These are phyloP conservation scores for Choloepus hoffmanni DNA, from an alignment of 2,113 vertebrate genomes.

Conservation along the genomic window DNA sequence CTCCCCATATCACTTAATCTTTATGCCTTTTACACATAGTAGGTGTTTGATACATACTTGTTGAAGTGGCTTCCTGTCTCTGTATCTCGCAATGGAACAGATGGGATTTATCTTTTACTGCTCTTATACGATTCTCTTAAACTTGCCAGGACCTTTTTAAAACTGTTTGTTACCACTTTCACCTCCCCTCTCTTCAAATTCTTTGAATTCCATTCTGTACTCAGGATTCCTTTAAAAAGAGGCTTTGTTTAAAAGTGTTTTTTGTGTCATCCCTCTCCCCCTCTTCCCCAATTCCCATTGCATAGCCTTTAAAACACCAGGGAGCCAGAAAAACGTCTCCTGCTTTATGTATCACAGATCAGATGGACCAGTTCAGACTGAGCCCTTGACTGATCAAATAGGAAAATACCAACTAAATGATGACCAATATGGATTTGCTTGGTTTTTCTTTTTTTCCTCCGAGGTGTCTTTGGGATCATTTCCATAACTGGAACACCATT, in stretches of 20 bases:
- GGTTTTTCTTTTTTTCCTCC: not conserved
- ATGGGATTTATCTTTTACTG: not conserved
- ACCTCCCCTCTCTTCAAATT: slow-evolving; percentile 66
- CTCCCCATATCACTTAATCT: not conserved
- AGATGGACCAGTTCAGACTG: slow-evolving; percentile 14
- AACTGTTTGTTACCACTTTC: slow-evolving; percentile 23
- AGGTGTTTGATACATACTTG: not conserved
- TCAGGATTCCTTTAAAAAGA: slow-evolving; percentile 67
- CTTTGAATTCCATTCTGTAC: slow-evolving; percentile 74
- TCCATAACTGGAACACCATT: slow-evolving; percentile 61
- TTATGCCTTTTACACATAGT: not conserved
- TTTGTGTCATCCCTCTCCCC: not conserved
- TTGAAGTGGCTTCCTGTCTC: not conserved
- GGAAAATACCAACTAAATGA: not conserved
- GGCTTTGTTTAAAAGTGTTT: slow-evolving; percentile 73
- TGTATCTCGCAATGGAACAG: not conserved
- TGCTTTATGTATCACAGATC: slow-evolving; percentile 42
- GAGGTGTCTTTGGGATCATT: slow-evolving; percentile 24
- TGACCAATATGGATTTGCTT: slow-evolving; percentile 68
- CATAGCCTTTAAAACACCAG: slow-evolving; percentile 51
- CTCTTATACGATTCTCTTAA: not conserved
- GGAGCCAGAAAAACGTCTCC: slow-evolving; percentile 51
- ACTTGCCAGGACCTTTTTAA: slow-evolving; percentile 23
- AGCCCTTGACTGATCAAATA: slow-evolving; percentile 38
- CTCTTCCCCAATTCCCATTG: not conserved